Evolutionary conservation across 2,797 vertebrate genomes (phyloP).

Genomic region (Sebastes nivosus): DNA sequence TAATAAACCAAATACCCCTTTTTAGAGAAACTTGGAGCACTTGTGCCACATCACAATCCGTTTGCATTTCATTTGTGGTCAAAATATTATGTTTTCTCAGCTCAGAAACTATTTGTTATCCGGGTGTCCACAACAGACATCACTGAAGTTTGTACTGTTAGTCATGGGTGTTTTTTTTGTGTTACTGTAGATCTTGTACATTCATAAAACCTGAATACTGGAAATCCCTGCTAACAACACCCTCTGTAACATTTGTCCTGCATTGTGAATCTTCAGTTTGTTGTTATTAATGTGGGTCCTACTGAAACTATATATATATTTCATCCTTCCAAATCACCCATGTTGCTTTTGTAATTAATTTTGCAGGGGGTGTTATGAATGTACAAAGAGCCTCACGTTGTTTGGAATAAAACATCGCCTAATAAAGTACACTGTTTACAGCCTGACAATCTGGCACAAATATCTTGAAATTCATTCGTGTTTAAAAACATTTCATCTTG

Average conservation of each 20-base stretch:
- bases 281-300: slow-evolving; percentile 13
- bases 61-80: slow-evolving; percentile 30
- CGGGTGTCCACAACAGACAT: neutral
- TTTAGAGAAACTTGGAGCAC: neutral
- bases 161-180: slow-evolving; percentile 6
- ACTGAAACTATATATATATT: slow-evolving; percentile 11
- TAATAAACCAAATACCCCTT: neutral
- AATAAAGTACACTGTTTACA: slow-evolving; percentile 67
- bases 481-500: slow-evolving; percentile 15
- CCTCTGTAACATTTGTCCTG: neutral
- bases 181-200: slow-evolving; percentile 28
- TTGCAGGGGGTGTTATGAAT: slow-evolving; percentile 53
- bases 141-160: slow-evolving; percentile 31
- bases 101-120: slow-evolving; percentile 4
- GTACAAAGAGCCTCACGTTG: slow-evolving; percentile 43
- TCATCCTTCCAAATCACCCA: slow-evolving; percentile 17
- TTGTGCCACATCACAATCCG: slow-evolving; percentile 23
- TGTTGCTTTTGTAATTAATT: slow-evolving; percentile 16
- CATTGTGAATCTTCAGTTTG: neutral
- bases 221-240: slow-evolving; percentile 1
- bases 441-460: slow-evolving; percentile 50
- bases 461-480: slow-evolving; percentile 19
- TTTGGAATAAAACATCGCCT: slow-evolving; percentile 39
- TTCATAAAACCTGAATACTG: slow-evolving; percentile 24
- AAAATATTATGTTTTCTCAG: slow-evolving; percentile 5